Conservation (phyloP, 2,113 vertebrate species). For the Dermatemys mawii region DNA sequence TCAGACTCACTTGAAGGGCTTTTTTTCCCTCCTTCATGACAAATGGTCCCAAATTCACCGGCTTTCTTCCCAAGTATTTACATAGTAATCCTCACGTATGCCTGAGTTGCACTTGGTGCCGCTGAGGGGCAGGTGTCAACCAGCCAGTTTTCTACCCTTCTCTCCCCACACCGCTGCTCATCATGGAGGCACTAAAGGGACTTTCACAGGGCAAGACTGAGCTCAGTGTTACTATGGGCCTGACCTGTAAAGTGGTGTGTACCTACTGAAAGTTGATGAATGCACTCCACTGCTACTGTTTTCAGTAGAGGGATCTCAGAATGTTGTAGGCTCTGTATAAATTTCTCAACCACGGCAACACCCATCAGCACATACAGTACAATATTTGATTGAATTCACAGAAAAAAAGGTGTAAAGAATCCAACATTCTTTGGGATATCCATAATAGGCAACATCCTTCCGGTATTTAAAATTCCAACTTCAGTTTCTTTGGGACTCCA, state of each 20-base stretch:
- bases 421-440: not conserved
- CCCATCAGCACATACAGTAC: too few relatives aligned
- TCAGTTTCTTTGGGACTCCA: not conserved
- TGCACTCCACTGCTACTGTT: not conserved
- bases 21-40: not conserved
- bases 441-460: not conserved
- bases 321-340: not conserved
- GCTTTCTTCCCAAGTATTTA: not conserved
- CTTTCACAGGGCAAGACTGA: too few relatives aligned
- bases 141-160: not conserved
- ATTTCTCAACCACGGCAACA: not conserved
- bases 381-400: not conserved
- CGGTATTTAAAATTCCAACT: not conserved
- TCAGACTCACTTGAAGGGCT: not conserved
- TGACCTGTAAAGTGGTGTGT: not conserved
- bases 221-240: not conserved
- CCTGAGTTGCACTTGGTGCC: not conserved
- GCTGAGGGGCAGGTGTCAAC: not conserved
- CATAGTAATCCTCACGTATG: accelerated
- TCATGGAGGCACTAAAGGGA: not conserved
- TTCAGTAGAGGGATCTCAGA: not conserved
- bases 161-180: too few relatives aligned
- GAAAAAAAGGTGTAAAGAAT: not conserved
- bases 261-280: not conserved
- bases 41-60: not conserved